These are phyloP conservation scores for Glyptemys insculpta DNA, from an alignment of 2,797 vertebrate genomes.

Conservation along the genomic window DNA sequence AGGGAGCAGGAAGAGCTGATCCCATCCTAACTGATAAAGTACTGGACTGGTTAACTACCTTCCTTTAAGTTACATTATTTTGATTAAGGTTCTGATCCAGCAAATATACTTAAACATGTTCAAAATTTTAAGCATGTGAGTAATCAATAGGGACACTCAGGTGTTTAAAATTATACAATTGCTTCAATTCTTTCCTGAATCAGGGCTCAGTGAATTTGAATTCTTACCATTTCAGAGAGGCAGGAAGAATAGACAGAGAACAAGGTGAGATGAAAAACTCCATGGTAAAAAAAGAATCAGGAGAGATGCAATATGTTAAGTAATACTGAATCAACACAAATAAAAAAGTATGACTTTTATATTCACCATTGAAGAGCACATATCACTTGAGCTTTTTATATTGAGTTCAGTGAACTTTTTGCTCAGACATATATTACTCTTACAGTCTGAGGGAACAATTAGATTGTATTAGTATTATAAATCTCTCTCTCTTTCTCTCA, in stretches of 20 bases:
- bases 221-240: background rate
- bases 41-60: background rate
- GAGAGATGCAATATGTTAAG: background rate
- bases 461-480: conserved; percentile 6
- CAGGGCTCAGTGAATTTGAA: background rate
- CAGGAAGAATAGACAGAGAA: background rate
- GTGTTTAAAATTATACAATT: background rate
- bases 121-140: background rate
- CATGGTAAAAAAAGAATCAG: background rate
- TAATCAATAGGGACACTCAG: background rate
- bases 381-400: background rate
- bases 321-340: background rate
- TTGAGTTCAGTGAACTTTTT: background rate
- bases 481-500: background rate
- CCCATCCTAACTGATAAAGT: background rate
- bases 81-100: background rate
- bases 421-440: background rate
- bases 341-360: background rate
- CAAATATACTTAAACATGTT: background rate
- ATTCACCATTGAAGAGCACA: background rate
- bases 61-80: background rate
- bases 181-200: background rate
- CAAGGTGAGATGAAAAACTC: background rate
- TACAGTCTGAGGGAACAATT: background rate
- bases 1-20: background rate